A percentile compares a stretch with the other conserved stretches of the same genome.
phyloP scores from a whole-genome alignment of 2,888 invertebrate species.

The Pseudeuparius sepicola region DNA sequence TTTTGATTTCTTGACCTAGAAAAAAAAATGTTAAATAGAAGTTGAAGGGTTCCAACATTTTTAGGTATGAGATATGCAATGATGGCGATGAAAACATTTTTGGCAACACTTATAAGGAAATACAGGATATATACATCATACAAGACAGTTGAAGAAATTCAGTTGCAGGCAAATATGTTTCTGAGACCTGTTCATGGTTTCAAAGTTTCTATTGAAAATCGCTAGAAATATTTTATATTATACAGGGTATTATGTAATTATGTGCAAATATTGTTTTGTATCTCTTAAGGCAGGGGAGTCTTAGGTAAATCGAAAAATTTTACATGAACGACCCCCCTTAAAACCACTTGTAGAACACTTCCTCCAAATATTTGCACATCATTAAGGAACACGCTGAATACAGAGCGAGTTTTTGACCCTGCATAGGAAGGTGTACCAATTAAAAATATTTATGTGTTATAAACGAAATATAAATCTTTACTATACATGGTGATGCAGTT shows the following conservation, averaged over 20 bases:
- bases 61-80: slow-evolving; percentile 26
- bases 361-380: too few species aligned
- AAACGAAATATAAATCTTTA: too few species aligned
- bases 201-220: slow-evolving; percentile 24
- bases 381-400: too few species aligned
- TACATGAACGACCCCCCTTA: too few species aligned
- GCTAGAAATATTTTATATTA: slow-evolving; percentile 9
- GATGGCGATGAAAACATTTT: slow-evolving; percentile 26
- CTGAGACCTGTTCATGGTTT: slow-evolving; percentile 29
- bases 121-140: slow-evolving; percentile 26
- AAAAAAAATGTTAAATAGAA: too few species aligned
- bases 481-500: too few species aligned
- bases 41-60: too few species aligned
- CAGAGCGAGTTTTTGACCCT: too few species aligned
- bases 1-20: too few species aligned
- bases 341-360: too few species aligned
- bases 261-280: slow-evolving; percentile 5
- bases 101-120: slow-evolving; percentile 23
- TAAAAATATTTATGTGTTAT: too few species aligned
- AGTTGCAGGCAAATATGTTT: slow-evolving; percentile 26
- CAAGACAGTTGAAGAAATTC: slow-evolving; percentile 26
- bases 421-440: too few species aligned
- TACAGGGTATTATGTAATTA: slow-evolving; percentile 1
- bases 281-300: not conserved
- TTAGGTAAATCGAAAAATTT: not conserved